phyloP scores from a whole-genome alignment of 2,113 vertebrate species.

The Lampris megalopsis region DNA sequence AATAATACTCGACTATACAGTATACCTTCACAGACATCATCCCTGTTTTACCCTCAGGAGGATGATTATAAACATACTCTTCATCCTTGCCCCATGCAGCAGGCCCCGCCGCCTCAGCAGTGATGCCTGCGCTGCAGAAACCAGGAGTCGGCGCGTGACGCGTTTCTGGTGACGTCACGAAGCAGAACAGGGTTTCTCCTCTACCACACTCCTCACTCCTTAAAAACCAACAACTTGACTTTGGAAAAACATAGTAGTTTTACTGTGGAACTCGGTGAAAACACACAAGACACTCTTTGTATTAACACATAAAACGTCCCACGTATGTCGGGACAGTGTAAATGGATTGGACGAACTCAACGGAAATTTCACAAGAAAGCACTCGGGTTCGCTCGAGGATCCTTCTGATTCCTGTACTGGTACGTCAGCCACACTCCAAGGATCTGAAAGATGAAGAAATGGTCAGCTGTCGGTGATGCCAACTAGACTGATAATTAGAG shows the following conservation, averaged over 20 bases:
- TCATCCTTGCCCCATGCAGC: background rate
- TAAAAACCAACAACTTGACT: slow-evolving; percentile 9
- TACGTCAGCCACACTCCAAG: slow-evolving; percentile 95
- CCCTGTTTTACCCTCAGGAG: slow-evolving; percentile 5
- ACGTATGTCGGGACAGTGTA: slow-evolving; percentile 15
- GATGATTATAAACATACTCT: background rate
- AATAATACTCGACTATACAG: slow-evolving; percentile 17
- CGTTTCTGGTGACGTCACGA: no score
- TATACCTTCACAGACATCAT: slow-evolving; percentile 4
- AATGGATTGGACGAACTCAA: background rate
- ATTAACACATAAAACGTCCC: slow-evolving; percentile 37
- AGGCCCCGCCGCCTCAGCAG: background rate
- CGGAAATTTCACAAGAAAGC: slow-evolving; percentile 89
- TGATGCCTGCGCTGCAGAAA: background rate
- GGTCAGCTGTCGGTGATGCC: slow-evolving; percentile 2
- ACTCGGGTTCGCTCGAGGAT: slow-evolving; percentile 94
- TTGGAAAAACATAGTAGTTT: background rate
- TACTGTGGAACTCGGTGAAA: slow-evolving; percentile 10
- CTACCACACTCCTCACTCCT: slow-evolving; percentile 3
- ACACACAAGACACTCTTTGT: slow-evolving; percentile 27
- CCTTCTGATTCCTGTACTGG: slow-evolving; percentile 96
- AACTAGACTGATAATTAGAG: background rate
- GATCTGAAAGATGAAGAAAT: slow-evolving; percentile 83
- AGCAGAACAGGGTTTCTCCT: no score
- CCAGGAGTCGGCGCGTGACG: background rate